Evolutionary conservation across 1,140 invertebrate species (phyloP).

Genomic region (Platyura marginata): DNA sequence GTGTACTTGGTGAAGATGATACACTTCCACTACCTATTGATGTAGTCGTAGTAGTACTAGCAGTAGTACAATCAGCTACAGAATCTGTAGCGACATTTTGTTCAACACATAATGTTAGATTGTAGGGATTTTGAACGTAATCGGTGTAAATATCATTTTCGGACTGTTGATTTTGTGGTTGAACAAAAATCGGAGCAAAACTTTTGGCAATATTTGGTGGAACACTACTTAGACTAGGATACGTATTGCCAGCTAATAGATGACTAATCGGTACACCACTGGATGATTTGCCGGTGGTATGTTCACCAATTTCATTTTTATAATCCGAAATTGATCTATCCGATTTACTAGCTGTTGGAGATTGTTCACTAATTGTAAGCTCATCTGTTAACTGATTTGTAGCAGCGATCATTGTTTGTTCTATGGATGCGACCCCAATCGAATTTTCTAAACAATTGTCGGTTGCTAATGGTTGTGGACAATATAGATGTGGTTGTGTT

Average conservation of each 20-base stretch:
- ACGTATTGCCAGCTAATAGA: background rate
- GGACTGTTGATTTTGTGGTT: conserved; percentile 2
- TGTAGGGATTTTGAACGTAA: conserved; percentile 29
- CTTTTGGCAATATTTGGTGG: conserved; percentile 19
- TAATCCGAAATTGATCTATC: too few species aligned
- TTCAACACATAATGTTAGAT: conserved; percentile 16
- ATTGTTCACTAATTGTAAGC: too few species aligned
- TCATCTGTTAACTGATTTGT: too few species aligned
- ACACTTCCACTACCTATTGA: conserved; percentile 7
- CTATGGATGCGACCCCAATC: too few species aligned
- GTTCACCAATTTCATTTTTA: too few species aligned
- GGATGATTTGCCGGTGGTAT: too few species aligned
- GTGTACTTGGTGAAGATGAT: conserved; percentile 5
- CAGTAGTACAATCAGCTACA: background rate
- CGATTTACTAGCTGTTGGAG: too few species aligned
- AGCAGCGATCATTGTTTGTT: too few species aligned
- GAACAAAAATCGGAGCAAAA: conserved; percentile 14
- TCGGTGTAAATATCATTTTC: conserved; percentile 24
- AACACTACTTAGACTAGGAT: conserved; percentile 15
- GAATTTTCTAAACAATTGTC: too few species aligned
- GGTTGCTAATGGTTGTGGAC: too few species aligned
- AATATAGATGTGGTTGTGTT: too few species aligned
- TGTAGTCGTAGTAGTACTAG: conserved; percentile 2
- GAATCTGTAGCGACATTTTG: background rate
- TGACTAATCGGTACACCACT: background rate